Conservation (phyloP, 2,797 vertebrate genomes). For the Eospalax fontanierii region DNA sequence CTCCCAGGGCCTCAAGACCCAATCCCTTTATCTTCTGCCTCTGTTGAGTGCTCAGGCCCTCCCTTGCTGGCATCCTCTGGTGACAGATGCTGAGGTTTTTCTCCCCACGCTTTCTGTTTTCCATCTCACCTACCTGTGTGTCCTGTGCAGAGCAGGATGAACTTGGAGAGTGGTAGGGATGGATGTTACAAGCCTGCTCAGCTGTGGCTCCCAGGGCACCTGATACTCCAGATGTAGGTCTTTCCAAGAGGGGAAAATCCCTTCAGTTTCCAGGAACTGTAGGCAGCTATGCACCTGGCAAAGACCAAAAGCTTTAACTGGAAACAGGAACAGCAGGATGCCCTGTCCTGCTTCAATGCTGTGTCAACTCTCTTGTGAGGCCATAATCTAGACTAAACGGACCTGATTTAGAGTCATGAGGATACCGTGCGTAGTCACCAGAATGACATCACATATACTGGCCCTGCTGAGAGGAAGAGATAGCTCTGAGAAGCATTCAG, state of each 20-base stretch:
- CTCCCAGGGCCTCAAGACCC: too few species aligned
- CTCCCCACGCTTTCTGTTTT: not conserved
- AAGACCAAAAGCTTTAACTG: not conserved
- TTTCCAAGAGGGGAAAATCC: not conserved
- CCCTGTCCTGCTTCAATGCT: not conserved
- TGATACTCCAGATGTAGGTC: not conserved
- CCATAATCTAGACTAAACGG: not conserved
- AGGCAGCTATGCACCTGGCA: not conserved
- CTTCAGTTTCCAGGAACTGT: not conserved
- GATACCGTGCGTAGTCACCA: not conserved
- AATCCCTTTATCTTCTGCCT: not conserved
- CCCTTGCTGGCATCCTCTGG: not conserved
- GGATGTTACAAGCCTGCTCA: not conserved
- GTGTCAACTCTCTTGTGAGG: not conserved
- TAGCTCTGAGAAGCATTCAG: not conserved
- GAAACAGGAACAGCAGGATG: not conserved
- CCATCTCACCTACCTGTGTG: not conserved
- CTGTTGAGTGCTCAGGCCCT: not conserved
- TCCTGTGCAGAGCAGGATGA: not conserved
- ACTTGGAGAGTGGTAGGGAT: too few species aligned
- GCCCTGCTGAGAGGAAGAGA: not conserved
- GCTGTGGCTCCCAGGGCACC: not conserved
- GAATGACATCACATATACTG: not conserved
- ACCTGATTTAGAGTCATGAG: not conserved
- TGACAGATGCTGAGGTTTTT: not conserved